Conservation (phyloP, 2,888 invertebrate genomes). For the Parapristionchus giblindavisi region DNA sequence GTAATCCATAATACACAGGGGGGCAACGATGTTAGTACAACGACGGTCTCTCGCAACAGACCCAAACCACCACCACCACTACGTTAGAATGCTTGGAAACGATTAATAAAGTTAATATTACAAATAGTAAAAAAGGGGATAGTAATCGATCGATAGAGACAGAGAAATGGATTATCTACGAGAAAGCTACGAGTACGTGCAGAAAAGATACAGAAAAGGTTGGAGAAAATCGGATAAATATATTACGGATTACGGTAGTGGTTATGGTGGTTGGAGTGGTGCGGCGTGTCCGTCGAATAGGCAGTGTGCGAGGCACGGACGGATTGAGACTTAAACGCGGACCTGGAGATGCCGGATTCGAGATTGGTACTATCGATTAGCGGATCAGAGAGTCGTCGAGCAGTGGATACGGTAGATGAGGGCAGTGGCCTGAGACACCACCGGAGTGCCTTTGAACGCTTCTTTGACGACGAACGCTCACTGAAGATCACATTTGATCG, state of each 20-base stretch:
- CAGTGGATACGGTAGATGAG: not conserved
- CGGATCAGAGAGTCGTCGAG: slow-evolving; percentile 23
- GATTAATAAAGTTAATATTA: too few species aligned
- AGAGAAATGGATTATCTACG: too few species aligned
- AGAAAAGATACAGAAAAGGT: too few species aligned
- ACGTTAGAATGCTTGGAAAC: too few species aligned
- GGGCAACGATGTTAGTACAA: too few species aligned
- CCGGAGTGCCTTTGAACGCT: not conserved
- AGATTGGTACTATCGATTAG: not conserved
- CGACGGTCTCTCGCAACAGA: too few species aligned
- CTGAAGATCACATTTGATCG: slow-evolving; percentile 2
- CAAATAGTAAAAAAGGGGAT: too few species aligned
- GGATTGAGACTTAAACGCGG: not conserved
- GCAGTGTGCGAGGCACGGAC: not conserved
- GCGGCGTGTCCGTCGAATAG: not conserved
- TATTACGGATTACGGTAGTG: not conserved
- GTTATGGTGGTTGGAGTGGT: not conserved
- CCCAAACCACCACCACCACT: not conserved
- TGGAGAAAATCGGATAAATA: too few species aligned
- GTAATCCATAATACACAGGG: too few species aligned
- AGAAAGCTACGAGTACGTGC: too few species aligned
- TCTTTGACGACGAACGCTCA: slow-evolving; percentile 19
- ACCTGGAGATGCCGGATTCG: not conserved
- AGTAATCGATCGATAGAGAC: too few species aligned
- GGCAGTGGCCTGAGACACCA: slow-evolving; percentile 10